These are phyloP conservation scores for Brachymystax lenok DNA, from an alignment of 2,797 vertebrate species.

Conservation along the genomic window DNA sequence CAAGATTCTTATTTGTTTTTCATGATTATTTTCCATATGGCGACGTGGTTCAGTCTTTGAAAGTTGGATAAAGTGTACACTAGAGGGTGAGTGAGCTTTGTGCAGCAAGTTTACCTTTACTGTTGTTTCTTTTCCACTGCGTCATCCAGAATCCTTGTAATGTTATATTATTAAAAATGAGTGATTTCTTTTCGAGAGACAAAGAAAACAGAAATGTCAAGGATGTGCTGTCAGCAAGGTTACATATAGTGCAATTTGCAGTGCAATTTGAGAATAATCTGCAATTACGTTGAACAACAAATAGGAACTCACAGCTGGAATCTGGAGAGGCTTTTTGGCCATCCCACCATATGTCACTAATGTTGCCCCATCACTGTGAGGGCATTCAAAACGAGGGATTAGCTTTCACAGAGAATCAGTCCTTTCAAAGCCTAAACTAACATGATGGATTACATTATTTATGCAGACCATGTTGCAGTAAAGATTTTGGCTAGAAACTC, in stretches of 20 bases:
- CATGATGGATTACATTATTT: neutral
- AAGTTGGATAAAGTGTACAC: neutral
- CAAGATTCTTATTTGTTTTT: no score
- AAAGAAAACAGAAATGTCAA: neutral
- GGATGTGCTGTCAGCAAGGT: neutral
- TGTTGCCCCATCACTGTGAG: conserved; percentile 38
- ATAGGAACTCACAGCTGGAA: conserved; percentile 50
- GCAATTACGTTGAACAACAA: neutral
- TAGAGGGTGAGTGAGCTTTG: neutral
- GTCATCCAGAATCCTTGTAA: conserved; percentile 59
- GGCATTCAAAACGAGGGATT: neutral
- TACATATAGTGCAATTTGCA: neutral
- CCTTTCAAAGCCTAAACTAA: neutral
- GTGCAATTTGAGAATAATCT: neutral
- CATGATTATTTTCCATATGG: no score
- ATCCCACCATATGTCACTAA: conserved; percentile 54
- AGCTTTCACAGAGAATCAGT: neutral
- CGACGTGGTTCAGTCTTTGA: no score
- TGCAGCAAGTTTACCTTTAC: conserved; percentile 18
- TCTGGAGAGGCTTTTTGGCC: conserved; percentile 47
- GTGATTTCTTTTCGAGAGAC: conserved; percentile 43
- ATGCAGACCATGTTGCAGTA: neutral
- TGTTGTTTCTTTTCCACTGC: conserved; percentile 52
- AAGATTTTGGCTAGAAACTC: neutral
- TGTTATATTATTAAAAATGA: conserved; percentile 52